Percentiles rank a stretch among this genome's conserved stretches.
These are phyloP conservation scores for Lasius platythorax DNA, from an alignment of 2,888 invertebrate species.

Conservation along the genomic window DNA sequence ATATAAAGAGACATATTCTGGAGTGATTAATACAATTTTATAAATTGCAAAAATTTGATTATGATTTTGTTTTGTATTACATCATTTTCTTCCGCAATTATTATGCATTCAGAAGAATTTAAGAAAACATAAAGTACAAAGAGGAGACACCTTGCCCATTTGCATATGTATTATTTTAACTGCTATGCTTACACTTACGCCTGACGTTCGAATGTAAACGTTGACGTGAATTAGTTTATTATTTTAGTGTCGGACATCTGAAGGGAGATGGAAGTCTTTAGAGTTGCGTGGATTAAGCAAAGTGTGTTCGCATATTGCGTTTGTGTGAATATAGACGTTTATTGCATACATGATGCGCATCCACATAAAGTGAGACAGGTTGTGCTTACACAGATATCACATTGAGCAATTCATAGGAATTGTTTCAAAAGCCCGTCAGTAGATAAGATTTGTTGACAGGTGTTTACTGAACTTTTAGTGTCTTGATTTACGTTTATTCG, in stretches of 20 bases:
- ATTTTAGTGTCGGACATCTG: constrained; percentile 39
- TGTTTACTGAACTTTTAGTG: neutral
- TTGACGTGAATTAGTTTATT: constrained; percentile 47
- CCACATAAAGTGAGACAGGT: constrained; percentile 8
- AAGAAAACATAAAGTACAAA: neutral
- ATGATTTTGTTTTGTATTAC: neutral
- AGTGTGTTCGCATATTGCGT: constrained; percentile 40
- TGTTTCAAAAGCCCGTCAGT: neutral
- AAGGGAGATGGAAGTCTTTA: constrained; percentile 18
- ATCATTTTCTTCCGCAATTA: neutral
- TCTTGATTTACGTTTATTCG: neutral
- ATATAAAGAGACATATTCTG: neutral
- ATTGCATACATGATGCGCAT: constrained; percentile 18
- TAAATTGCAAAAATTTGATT: constrained; percentile 3
- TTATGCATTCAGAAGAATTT: constrained; percentile 1
- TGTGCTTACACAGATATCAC: constrained; percentile 18
- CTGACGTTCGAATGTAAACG: constrained; percentile 42
- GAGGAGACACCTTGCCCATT: constrained; percentile 19
- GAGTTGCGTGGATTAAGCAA: constrained; percentile 19
- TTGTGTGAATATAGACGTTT: constrained; percentile 39
- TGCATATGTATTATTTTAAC: constrained; percentile 36
- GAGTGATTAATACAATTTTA: neutral
- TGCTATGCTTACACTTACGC: constrained; percentile 14
- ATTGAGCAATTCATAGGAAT: constrained; percentile 21
- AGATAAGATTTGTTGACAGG: neutral